Conservation (phyloP, 2,888 invertebrate species). For the Agonopterix heracliana region DNA sequence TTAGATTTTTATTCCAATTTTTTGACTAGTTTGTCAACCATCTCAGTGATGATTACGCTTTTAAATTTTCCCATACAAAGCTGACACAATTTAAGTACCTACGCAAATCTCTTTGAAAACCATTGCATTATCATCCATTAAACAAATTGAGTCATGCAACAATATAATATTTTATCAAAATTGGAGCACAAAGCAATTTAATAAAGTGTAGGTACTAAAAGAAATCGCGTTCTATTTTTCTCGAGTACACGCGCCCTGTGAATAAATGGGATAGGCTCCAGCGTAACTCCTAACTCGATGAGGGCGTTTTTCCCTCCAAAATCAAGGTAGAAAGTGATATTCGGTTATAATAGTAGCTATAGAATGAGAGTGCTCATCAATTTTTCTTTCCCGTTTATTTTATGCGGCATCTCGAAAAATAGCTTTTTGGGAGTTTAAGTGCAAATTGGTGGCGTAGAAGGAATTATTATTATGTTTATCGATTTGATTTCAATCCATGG, state of each 20-base stretch:
- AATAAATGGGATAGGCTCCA: not conserved
- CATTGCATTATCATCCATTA: conserved; percentile 1
- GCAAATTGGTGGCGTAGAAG: conserved; percentile 33
- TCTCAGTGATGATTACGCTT: not conserved
- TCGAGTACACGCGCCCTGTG: not conserved
- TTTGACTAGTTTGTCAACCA: too few relatives aligned
- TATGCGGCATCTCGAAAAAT: conserved; percentile 24
- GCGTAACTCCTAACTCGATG: not conserved
- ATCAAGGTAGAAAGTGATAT: conserved; percentile 22
- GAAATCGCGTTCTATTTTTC: not conserved
- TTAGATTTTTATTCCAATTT: too few relatives aligned
- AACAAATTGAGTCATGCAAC: conserved; percentile 8
- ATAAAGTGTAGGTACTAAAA: conserved; percentile 1
- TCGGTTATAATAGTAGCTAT: conserved; percentile 25
- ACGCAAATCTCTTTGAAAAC: not conserved
- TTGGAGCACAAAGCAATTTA: not conserved
- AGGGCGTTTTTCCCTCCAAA: conserved; percentile 4
- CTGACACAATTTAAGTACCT: not conserved
- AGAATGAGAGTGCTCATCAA: conserved; percentile 30
- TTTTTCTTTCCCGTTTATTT: conserved; percentile 35
- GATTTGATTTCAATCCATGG: too few relatives aligned
- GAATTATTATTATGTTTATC: too few relatives aligned
- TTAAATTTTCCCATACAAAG: not conserved
- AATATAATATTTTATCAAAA: not conserved
- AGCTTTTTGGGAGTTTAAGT: conserved; percentile 26